These are phyloP conservation scores for Clepsis dumicolana DNA, from an alignment of 2,888 invertebrate species.

Conservation along the genomic window DNA sequence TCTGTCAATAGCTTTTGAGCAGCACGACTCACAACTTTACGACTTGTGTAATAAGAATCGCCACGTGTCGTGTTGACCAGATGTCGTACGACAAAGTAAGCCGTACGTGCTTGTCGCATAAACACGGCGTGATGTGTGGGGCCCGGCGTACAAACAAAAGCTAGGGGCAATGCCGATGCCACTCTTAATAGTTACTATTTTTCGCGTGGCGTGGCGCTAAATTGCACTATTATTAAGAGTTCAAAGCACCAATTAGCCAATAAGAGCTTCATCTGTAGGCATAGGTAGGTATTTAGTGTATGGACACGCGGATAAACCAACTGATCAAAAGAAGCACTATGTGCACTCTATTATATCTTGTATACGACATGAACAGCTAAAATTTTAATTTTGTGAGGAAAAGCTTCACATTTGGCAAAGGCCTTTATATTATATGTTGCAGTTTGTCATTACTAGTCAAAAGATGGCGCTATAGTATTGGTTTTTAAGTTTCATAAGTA, in stretches of 20 bases:
- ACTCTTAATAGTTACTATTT: constrained; percentile 76
- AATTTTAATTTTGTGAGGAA: too few relatives aligned
- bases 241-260: background rate
- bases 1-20: constrained; percentile 55
- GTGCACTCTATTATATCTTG: too few relatives aligned
- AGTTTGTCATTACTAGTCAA: too few relatives aligned
- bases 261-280: too few relatives aligned
- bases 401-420: too few relatives aligned
- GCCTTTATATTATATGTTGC: too few relatives aligned
- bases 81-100: constrained; percentile 84
- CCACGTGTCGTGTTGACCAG: constrained; percentile 57
- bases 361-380: too few relatives aligned
- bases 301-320: too few relatives aligned
- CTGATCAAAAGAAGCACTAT: too few relatives aligned
- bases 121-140: constrained; percentile 82
- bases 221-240: background rate
- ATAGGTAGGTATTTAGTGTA: too few relatives aligned
- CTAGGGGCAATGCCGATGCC: constrained; percentile 81
- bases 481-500: too few relatives aligned
- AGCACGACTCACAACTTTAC: constrained; percentile 50
- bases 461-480: background rate
- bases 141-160: constrained; percentile 76
- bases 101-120: constrained; percentile 81
- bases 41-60: constrained; percentile 50
- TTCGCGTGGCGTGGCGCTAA: constrained; percentile 44